These are phyloP conservation scores for Lethenteron camtschaticum DNA, from an alignment of 2,113 vertebrate species.

Conservation along the genomic window DNA sequence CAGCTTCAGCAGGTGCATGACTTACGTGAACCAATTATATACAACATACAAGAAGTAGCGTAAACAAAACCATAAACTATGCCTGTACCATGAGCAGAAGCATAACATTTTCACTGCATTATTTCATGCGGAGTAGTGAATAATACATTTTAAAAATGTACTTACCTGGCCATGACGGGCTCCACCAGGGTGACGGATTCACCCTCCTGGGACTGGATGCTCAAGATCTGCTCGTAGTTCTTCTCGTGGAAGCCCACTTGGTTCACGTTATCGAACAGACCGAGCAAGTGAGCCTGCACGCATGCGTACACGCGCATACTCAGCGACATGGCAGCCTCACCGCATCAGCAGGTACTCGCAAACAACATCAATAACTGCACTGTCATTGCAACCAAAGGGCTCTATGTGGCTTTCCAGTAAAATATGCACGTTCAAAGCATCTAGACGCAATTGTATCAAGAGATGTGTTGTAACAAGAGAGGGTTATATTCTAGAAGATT, in stretches of 20 bases:
- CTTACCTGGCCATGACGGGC: constrained; percentile 26
- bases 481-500: too few species aligned
- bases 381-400: too few species aligned
- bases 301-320: too few species aligned
- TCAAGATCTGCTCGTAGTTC: constrained; percentile 26
- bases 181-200: constrained; percentile 24
- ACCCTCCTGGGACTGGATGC: constrained; percentile 28
- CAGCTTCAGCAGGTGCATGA: too few species aligned
- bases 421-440: too few species aligned
- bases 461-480: too few species aligned
- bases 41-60: neutral
- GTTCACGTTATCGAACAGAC: constrained; percentile 29
- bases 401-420: too few species aligned
- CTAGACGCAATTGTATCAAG: too few species aligned
- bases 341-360: too few species aligned
- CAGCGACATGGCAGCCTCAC: too few species aligned
- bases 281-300: constrained; percentile 22
- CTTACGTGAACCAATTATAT: neutral
- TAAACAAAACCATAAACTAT: neutral
- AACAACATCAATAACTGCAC: too few species aligned
- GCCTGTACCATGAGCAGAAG: neutral
- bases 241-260: constrained; percentile 25
- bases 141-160: neutral
- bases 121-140: neutral
- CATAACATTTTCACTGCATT: neutral